These are phyloP conservation scores for Sterrhoptilus dennistouni DNA, from an alignment of 2,113 vertebrate species.

Conservation along the genomic window DNA sequence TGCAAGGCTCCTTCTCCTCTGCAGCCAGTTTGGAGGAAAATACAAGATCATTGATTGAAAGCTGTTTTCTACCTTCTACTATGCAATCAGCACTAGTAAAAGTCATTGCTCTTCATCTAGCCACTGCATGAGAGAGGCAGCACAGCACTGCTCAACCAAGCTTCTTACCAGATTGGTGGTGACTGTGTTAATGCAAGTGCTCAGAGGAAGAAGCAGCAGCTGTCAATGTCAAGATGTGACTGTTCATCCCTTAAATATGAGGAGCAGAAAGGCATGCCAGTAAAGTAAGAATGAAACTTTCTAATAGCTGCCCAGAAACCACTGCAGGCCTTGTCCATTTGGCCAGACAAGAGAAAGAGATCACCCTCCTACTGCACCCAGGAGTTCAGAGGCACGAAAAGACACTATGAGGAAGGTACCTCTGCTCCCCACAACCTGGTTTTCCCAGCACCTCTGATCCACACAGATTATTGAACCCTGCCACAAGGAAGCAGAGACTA, in stretches of 20 bases:
- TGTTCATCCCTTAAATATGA: not conserved
- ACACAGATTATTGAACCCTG: rapidly evolving
- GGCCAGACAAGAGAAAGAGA: not conserved
- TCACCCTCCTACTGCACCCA: not conserved
- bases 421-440: not conserved
- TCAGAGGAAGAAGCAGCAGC: not conserved
- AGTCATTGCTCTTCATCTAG: not conserved
- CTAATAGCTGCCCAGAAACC: not conserved
- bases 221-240: not conserved
- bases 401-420: rapidly evolving
- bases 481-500: not conserved
- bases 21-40: not conserved
- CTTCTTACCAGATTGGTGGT: not conserved
- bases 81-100: not conserved
- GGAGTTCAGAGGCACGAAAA: not conserved
- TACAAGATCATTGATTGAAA: rapidly evolving
- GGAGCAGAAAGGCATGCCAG: not conserved
- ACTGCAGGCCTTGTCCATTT: not conserved
- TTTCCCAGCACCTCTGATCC: not conserved
- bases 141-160: not conserved
- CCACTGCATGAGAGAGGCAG: not conserved
- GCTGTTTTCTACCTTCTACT: not conserved
- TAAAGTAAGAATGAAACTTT: not conserved
- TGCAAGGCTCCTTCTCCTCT: not conserved
- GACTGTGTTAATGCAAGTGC: not conserved